Percentiles rank a stretch among this genome's conserved stretches.
phyloP scores from a whole-genome alignment of 23 tunicate species.

The Styela clava region DNA sequence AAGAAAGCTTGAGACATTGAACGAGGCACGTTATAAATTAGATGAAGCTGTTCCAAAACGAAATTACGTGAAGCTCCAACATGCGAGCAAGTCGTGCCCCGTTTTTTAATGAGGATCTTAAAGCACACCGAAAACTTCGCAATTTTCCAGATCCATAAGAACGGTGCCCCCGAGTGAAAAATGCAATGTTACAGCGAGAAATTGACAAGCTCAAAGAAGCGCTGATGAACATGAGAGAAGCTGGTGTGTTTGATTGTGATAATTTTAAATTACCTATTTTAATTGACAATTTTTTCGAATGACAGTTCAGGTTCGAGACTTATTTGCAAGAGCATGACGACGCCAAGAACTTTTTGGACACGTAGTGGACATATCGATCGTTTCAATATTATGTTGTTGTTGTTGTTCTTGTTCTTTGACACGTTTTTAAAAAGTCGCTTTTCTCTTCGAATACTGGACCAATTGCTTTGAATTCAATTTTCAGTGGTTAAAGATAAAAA shows the following conservation, averaged over 20 bases:
- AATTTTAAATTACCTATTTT: too few relatives aligned
- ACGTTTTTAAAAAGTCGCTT: too few relatives aligned
- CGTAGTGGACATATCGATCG: too few relatives aligned
- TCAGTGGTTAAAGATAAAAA: too few relatives aligned
- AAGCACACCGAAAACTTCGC: neutral
- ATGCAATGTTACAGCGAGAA: slow-evolving; percentile 5
- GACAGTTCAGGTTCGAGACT: neutral
- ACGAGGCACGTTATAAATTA: neutral
- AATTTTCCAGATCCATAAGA: slow-evolving; percentile 13
- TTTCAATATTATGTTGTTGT: too few relatives aligned
- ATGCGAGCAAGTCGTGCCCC: slow-evolving; percentile 26
- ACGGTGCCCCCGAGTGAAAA: neutral
- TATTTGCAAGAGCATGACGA: slow-evolving; percentile 22
- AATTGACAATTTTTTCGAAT: neutral
- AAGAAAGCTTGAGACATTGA: slow-evolving; percentile 7
- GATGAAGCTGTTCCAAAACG: slow-evolving; percentile 12
- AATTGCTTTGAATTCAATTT: too few relatives aligned
- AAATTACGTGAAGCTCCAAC: slow-evolving; percentile 11
- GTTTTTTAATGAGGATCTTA: slow-evolving; percentile 6
- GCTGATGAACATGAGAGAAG: slow-evolving; percentile 32
- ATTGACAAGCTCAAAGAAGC: slow-evolving; percentile 23
- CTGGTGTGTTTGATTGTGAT: too few relatives aligned
- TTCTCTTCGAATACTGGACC: too few relatives aligned
- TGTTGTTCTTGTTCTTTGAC: too few relatives aligned
- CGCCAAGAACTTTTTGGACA: slow-evolving; percentile 20